Base-by-base conservation (phyloP, 1,140 invertebrate genomes). In the Phenacoccus solenopsis region DNA sequence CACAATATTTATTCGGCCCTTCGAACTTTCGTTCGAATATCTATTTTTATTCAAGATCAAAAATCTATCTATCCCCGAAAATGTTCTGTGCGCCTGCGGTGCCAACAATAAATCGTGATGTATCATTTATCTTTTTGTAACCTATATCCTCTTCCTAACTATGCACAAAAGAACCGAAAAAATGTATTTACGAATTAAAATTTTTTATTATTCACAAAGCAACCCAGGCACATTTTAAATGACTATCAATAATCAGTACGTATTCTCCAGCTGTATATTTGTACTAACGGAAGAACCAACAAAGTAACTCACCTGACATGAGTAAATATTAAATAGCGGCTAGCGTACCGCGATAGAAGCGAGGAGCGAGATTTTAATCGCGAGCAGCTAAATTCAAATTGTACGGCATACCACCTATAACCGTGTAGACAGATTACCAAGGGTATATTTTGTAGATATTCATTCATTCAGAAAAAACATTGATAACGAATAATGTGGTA, bases 381-480 rank as follows among this genome's bases (percentile, higher is more conserved):
- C 38, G 16, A n/a, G n/a, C 20, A 49, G 16, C 16, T 49, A 49
- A 49, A 49, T 49, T 49, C 20, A 2, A 5, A 49, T n/a, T n/a
- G n/a, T n/a, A n/a, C n/a, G n/a, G n/a, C n/a, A n/a, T n/a, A 49
- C 38, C 5, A 49, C 20, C 12, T 49, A 16, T n/a, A 16, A 16
- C 3, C 20, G 38, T 49, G 16, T 49, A 49, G 38, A 49, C 38
- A 49, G 38, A 49, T 49, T 49, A 49, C 38, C 38, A 2, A 49
- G 38, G 38, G 38, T 49, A 49, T 49, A 49, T 49, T 49, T 49
- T 49, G 38, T 49, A 49, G 38, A 49, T 49, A 49, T 49, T 49
- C 20, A 49, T 49, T 49, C 38, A 49, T 49, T 49, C 38, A 49
- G 38, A 49, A 49, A n/a, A 49, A 49, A 49, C 38, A 49, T 49